These are phyloP conservation scores for Stylophora pistillata DNA, from an alignment of 64 coral and sea anemone genomes.

Conservation along the genomic window DNA sequence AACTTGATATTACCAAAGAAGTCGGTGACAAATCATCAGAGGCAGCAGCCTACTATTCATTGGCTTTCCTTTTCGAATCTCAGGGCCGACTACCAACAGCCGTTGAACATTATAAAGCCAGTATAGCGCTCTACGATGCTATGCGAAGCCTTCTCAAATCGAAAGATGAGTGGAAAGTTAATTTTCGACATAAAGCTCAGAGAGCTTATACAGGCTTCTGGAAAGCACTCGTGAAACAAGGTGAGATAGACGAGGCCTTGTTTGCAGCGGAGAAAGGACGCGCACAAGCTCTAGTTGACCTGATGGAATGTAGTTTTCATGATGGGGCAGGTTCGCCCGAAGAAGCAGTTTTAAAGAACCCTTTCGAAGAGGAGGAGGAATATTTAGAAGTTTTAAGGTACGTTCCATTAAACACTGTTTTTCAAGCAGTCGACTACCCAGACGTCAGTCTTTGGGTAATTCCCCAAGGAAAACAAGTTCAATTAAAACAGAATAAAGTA, in stretches of 20 bases:
- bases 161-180: constrained; percentile 1
- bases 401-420: neutral
- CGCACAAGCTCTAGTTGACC: neutral
- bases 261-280: constrained; percentile 15
- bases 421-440: neutral
- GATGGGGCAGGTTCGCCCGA: neutral
- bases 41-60: neutral
- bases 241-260: neutral
- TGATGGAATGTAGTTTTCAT: constrained; percentile 3
- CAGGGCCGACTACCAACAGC: neutral
- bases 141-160: neutral
- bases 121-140: neutral
- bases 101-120: neutral
- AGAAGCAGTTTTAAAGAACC: neutral
- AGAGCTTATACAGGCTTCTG: neutral
- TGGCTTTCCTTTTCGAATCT: neutral
- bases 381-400: neutral
- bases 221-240: neutral
- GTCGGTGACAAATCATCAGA: neutral
- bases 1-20: neutral
- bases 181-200: neutral
- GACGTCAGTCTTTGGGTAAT: neutral
- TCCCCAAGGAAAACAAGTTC: neutral
- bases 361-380: neutral
- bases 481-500: neutral